These are phyloP conservation scores for Virgularia gustaviana DNA, from an alignment of 92 coral and sea anemone species.

Conservation along the genomic window DNA sequence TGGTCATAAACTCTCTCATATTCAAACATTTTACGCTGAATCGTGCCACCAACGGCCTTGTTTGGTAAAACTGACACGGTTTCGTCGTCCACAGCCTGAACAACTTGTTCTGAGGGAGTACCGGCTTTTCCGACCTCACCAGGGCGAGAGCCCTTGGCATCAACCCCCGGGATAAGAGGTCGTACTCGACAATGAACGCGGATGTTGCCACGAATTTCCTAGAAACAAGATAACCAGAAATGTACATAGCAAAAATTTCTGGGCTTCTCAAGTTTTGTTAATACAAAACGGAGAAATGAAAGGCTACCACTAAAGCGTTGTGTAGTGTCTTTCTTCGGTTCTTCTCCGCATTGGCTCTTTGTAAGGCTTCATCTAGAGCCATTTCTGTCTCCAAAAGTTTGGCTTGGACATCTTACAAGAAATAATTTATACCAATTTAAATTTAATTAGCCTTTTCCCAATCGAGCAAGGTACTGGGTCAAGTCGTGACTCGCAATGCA, in stretches of 20 bases:
- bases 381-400: constrained; percentile 87
- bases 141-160: constrained; percentile 66
- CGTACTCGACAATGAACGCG: constrained; percentile 95
- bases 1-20: constrained; percentile 87
- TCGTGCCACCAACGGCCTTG: constrained; percentile 76
- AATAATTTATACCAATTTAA: neutral
- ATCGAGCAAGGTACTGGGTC: too few species aligned
- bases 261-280: too few species aligned
- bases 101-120: constrained; percentile 84
- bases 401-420: constrained; percentile 76
- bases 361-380: constrained; percentile 74
- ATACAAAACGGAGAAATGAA: too few species aligned
- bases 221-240: neutral
- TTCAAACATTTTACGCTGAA: constrained; percentile 67
- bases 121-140: constrained; percentile 78
- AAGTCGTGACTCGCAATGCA: too few species aligned
- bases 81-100: constrained; percentile 73
- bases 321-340: constrained; percentile 87
- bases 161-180: constrained; percentile 75
- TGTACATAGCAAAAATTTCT: neutral
- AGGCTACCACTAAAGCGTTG: constrained; percentile 92
- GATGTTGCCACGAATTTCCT: constrained; percentile 98
- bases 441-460: too few species aligned
- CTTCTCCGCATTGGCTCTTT: constrained; percentile 80
- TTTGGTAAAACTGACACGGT: constrained; percentile 69